Percentiles rank a stretch among this genome's conserved stretches.
Evolutionary conservation across 2,113 vertebrate species (phyloP).

Genomic region (Semicossyphus pulcher): DNA sequence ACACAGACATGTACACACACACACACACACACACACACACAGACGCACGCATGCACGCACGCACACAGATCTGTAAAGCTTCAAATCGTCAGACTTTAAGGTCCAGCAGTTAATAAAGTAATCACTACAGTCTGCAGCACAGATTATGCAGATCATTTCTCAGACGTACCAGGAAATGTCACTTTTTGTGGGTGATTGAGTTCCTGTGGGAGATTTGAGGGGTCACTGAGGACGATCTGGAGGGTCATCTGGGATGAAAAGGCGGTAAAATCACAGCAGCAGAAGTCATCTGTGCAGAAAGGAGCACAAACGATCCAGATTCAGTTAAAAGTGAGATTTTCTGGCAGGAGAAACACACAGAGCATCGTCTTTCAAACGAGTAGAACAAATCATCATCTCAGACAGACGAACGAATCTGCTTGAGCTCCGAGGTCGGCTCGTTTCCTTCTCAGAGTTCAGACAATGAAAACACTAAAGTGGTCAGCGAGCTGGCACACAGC

Average conservation of each 20-base stretch:
- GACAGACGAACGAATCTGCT: neutral
- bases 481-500: too few species aligned
- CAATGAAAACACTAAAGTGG: too few species aligned
- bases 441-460: neutral
- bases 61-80: too few species aligned
- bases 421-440: neutral
- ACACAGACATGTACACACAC: too few species aligned
- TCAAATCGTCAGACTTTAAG: neutral
- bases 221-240: neutral
- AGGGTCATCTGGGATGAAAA: neutral
- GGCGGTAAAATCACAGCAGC: neutral
- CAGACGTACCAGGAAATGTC: neutral
- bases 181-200: neutral
- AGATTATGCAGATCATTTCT: conserved; percentile 4
- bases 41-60: too few species aligned
- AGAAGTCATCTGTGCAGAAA: neutral
- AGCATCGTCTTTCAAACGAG: neutral
- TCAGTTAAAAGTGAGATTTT: neutral
- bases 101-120: conserved; percentile 1
- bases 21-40: neutral
- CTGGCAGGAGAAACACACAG: too few species aligned
- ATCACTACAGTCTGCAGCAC: neutral
- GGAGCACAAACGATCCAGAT: neutral
- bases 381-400: neutral
- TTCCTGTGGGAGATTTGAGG: neutral